Base-by-base conservation (phyloP, 2,797 vertebrate genomes). In the Oreonectes daqikongensis region DNA sequence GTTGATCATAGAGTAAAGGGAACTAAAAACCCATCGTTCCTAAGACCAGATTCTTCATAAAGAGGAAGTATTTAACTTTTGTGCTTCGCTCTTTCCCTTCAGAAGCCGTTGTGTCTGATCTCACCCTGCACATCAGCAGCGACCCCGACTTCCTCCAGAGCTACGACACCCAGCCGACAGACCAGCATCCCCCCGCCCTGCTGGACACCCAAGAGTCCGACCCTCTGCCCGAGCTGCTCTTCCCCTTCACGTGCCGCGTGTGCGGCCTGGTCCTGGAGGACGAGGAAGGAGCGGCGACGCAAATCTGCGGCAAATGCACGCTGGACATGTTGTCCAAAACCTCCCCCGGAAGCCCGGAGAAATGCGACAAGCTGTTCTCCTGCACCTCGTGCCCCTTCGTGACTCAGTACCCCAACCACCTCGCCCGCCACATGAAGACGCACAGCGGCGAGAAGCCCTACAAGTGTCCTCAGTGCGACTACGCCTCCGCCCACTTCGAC, bases 381-480 rank as follows among this genome's bases (percentile, higher is more conserved):
- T 98, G 95, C 87, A 93, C 93, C 17, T 89, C 92, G 81, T 98
- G 96, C 85, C 89, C 95, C 59, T 97, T 97, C 30, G 91, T 95
- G 84, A 96, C 96, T 57, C 95, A 93, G 83, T 97, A 98, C 86
- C 95, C 96, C 84, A 97, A 99, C 90, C 96, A 98, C 87, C 88
- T 99, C 86, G 94, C 95, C 0, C 95, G 96, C 64, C 96, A 98
- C 90, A 95, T 96, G 91, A 97, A 95, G 93, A 96, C 93, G 0
- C 96, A 99, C 91, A 96, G 95, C 0, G 94, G 94, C 3, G 95
- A 97, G 87, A 98, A 98, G 79, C 96, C 96, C 0, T 97, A 97
- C 35, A 85, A 87, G 85, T 99, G 97, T 84, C 94, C 94, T 0
- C 95, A 96, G 83, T 99, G 96, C 84, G 80, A 92, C 11, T 99